These are phyloP conservation scores for Chelonus formosanus DNA, from an alignment of 2,888 invertebrate genomes.

Conservation along the genomic window DNA sequence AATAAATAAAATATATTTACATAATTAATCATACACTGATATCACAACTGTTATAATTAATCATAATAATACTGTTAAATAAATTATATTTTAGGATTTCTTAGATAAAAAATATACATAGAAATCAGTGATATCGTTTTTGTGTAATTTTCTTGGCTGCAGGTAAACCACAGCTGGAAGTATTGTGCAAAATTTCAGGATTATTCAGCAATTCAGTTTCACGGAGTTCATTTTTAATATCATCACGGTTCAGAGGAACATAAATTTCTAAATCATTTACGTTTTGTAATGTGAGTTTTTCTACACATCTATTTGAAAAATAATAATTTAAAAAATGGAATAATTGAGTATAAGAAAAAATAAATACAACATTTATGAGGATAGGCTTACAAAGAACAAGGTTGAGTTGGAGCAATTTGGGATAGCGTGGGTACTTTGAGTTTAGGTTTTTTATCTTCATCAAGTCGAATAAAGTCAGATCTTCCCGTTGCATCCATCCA, in stretches of 20 bases:
- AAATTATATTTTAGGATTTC: no score
- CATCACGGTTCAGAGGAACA: conserved; percentile 57
- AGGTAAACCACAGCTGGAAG: conserved; percentile 68
- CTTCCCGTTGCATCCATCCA: conserved; percentile 59
- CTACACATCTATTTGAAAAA: conserved; percentile 64
- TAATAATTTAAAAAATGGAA: conserved; percentile 2
- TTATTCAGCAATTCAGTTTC: conserved; percentile 46
- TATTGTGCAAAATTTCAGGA: conserved; percentile 65
- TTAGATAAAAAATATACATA: no score
- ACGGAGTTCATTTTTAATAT: conserved; percentile 53
- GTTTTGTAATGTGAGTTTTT: conserved; percentile 67
- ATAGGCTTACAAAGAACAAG: conserved; percentile 67
- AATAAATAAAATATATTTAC: conserved; percentile 44
- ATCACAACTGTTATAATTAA: no score
- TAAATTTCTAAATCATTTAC: conserved; percentile 64
- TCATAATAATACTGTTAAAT: no score
- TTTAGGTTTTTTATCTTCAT: conserved; percentile 58
- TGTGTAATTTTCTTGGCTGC: conserved; percentile 67
- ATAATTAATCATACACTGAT: not conserved
- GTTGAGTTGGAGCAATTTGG: conserved; percentile 64
- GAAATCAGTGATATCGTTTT: conserved; percentile 63
- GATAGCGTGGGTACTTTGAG: conserved; percentile 58
- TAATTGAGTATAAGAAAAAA: conserved; percentile 5
- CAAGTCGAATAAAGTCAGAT: conserved; percentile 52
- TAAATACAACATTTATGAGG: conserved; percentile 8